Base-by-base conservation (phyloP, 2,113 vertebrate genomes). In the Neomonachus schauinslandi region DNA sequence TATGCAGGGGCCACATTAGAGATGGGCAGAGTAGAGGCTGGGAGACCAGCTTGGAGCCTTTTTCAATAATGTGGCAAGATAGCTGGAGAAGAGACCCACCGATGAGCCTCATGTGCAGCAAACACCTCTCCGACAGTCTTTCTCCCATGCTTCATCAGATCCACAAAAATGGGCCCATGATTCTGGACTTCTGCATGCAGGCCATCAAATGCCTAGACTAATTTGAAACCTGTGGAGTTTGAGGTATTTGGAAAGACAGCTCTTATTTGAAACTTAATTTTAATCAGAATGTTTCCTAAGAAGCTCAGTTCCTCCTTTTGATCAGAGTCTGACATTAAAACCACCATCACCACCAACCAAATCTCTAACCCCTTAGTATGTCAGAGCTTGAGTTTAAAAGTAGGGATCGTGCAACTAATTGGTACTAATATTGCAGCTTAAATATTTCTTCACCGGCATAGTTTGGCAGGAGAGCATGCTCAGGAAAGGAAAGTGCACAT, bases 181-280 rank as follows among this genome's bases (percentile, higher is more conserved):
- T 39, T 93, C 28, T 4, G 36, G 33, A 61, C 26, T 2, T 22
- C 12, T 31, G n/a, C 67, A 28, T 65, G 14, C 2, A 39, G 69
- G 33, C 24, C 31, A 3, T 12, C 16, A 57, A 39, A n/a, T 4
- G 5, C 31, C 18, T 39, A 22, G n/a, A 55, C 19, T 53, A 2
- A 22, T 33, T 49, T 33, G 65, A 83, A 74, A 72, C 26, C 63
- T 65, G 1, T 13, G 31, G 46, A 24, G 4, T 72, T 28, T 26
- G 67, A 79, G 51, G 22, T 31, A 69, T 71, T 33, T 91, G 76
- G 15, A 92, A 85, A 57, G 76, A 69, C 4, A 67, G 18, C 22
- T 96, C 33, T 71, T 57, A 46, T 46, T 88, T 76, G n/a, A 61
- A 93, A n/a, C 69, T 94, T 94, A 36, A 83, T 82, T 97, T 76